Conservation (phyloP, 2,888 invertebrate genomes). For the Eupeodes luniger region DNA sequence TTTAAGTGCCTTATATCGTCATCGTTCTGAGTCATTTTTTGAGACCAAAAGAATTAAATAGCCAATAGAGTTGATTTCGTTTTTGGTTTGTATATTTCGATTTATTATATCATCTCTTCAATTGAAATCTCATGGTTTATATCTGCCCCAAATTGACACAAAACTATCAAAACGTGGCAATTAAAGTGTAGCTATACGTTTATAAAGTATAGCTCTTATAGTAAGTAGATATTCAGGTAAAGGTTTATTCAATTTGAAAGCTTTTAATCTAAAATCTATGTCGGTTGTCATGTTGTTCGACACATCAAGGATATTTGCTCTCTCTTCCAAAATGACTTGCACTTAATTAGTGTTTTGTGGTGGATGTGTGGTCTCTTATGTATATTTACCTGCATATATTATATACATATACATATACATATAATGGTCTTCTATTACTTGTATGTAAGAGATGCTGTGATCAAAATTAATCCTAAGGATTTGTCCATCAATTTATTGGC, state of each 20-base stretch:
- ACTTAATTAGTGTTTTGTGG: constrained; percentile 65
- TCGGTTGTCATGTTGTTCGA: constrained; percentile 71
- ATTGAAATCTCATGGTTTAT: background rate
- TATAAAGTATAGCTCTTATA: background rate
- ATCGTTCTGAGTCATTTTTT: background rate
- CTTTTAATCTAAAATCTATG: constrained; percentile 73
- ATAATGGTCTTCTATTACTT: background rate
- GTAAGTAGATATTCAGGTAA: background rate
- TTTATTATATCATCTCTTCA: background rate
- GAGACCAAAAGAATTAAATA: background rate
- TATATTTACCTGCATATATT: background rate
- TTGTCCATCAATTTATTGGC: constrained; percentile 47
- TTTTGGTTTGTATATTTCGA: constrained; percentile 1
- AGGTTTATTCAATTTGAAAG: constrained; percentile 61
- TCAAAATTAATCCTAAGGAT: constrained; percentile 44
- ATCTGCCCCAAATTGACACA: background rate
- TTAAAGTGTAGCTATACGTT: background rate
- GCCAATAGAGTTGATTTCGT: background rate
- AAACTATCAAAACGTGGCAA: constrained; percentile 44
- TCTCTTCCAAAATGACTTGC: constrained; percentile 54
- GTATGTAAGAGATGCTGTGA: constrained; percentile 2
- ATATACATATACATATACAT: constrained; percentile 10
- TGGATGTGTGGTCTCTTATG: constrained; percentile 54
- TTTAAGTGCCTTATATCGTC: constrained; percentile 35
- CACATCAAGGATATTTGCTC: constrained; percentile 63